These are phyloP conservation scores for Allophyes oxyacanthae DNA, from an alignment of 2,888 invertebrate genomes.

Conservation along the genomic window DNA sequence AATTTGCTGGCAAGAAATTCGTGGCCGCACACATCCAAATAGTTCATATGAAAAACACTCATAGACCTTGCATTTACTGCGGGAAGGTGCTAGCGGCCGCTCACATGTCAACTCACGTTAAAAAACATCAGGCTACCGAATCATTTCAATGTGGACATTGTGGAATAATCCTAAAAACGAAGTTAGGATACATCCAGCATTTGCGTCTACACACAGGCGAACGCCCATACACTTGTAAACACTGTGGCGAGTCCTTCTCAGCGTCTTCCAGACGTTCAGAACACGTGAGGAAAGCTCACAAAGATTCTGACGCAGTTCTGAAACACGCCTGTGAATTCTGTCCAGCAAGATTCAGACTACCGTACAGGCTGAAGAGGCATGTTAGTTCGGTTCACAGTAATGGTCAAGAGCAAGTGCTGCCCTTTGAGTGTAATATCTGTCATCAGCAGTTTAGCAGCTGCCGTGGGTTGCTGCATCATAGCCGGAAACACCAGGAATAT, in stretches of 20 bases:
- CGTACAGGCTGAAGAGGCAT: slow-evolving; percentile 73
- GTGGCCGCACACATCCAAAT: slow-evolving; percentile 81
- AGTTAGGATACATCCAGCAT: slow-evolving; percentile 77
- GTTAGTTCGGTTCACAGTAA: slow-evolving; percentile 65
- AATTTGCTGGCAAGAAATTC: slow-evolving; percentile 76
- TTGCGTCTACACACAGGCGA: slow-evolving; percentile 81
- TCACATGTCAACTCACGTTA: slow-evolving; percentile 79
- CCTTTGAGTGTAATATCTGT: slow-evolving; percentile 72
- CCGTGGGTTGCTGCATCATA: slow-evolving; percentile 73
- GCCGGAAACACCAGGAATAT: slow-evolving; percentile 66
- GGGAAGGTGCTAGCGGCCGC: slow-evolving; percentile 78
- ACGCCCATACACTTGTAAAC: slow-evolving; percentile 73
- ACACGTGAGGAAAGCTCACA: slow-evolving; percentile 74
- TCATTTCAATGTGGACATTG: slow-evolving; percentile 73
- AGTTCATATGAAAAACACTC: slow-evolving; percentile 79
- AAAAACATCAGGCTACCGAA: slow-evolving; percentile 64
- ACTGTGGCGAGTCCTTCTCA: slow-evolving; percentile 76
- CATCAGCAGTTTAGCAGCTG: slow-evolving; percentile 72
- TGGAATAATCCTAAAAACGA: slow-evolving; percentile 70
- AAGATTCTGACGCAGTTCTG: slow-evolving; percentile 56
- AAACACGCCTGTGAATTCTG: slow-evolving; percentile 75
- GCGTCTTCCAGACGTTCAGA: slow-evolving; percentile 80
- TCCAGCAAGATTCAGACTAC: slow-evolving; percentile 74
- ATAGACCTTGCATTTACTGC: slow-evolving; percentile 76
- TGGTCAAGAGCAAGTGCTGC: slow-evolving; percentile 41